These are phyloP conservation scores for Pseudococcus longispinus DNA, from an alignment of 2,888 invertebrate species.

Conservation along the genomic window DNA sequence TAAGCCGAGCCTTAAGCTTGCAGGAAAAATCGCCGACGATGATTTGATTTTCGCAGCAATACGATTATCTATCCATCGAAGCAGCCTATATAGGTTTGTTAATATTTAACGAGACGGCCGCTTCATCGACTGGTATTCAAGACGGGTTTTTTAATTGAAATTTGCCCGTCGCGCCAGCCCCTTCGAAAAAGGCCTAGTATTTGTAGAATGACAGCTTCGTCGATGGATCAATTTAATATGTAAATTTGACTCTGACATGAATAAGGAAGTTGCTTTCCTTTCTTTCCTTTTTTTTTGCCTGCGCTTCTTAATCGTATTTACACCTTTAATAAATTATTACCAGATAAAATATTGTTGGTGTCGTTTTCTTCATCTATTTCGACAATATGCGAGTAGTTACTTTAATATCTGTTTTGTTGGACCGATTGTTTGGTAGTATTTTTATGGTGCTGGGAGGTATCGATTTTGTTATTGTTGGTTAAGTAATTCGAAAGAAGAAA, in stretches of 20 bases:
- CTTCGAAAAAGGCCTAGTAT: neutral
- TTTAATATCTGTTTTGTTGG: too few species aligned
- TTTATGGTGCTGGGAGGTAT: too few species aligned
- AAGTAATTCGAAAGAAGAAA: too few species aligned
- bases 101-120: neutral
- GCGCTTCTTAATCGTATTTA: neutral
- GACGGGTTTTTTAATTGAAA: slow-evolving; percentile 5
- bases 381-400: neutral
- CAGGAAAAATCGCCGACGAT: neutral
- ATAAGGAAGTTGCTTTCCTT: neutral
- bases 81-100: neutral
- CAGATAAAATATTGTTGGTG: neutral
- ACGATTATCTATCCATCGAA: neutral
- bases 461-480: too few species aligned
- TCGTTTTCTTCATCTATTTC: neutral
- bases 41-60: neutral
- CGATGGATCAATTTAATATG: slow-evolving; percentile 31
- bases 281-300: neutral
- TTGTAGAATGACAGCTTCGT: neutral
- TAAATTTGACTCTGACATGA: slow-evolving; percentile 31
- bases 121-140: neutral
- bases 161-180: neutral
- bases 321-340: slow-evolving; percentile 18
- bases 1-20: neutral
- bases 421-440: too few species aligned